phyloP scores from a whole-genome alignment of 2,113 vertebrate genomes.

The Colius striatus region DNA sequence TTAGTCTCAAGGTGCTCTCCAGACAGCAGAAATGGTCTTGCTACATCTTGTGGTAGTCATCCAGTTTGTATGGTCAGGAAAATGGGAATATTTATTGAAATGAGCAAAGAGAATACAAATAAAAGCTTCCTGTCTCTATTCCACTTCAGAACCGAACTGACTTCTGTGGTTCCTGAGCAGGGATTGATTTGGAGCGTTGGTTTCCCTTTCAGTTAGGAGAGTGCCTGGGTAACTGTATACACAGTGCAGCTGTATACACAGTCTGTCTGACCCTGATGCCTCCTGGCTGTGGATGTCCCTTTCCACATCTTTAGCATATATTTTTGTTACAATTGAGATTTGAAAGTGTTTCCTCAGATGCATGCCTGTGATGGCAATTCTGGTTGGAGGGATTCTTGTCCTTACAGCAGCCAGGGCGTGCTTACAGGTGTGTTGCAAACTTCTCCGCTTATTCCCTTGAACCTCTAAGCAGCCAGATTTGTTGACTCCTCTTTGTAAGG shows the following conservation, averaged over 20 bases:
- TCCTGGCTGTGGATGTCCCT: neutral
- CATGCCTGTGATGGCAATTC: rapidly evolving
- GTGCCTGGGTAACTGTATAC: neutral
- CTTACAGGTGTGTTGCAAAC: too few relatives aligned
- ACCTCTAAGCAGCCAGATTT: neutral
- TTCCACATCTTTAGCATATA: neutral
- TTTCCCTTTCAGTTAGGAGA: neutral
- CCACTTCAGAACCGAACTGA: neutral
- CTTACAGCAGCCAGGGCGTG: neutral
- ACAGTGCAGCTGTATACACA: neutral
- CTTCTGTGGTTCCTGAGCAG: neutral
- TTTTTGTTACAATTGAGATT: neutral
- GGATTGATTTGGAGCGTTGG: rapidly evolving
- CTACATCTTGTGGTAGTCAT: neutral
- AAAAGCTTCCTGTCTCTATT: neutral
- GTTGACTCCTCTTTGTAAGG: neutral
- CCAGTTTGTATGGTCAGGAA: neutral
- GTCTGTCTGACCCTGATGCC: neutral
- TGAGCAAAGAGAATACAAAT: neutral
- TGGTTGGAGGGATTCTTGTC: neutral
- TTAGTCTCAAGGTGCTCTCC: rapidly evolving
- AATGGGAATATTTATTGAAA: neutral
- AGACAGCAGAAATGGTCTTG: neutral
- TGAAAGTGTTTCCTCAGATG: rapidly evolving
- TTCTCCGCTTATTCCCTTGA: neutral